Evolutionary conservation across 2,113 vertebrate species (phyloP), one percentile per base, ranked within the genome.

Genomic region (Thermophis baileyi): DNA sequence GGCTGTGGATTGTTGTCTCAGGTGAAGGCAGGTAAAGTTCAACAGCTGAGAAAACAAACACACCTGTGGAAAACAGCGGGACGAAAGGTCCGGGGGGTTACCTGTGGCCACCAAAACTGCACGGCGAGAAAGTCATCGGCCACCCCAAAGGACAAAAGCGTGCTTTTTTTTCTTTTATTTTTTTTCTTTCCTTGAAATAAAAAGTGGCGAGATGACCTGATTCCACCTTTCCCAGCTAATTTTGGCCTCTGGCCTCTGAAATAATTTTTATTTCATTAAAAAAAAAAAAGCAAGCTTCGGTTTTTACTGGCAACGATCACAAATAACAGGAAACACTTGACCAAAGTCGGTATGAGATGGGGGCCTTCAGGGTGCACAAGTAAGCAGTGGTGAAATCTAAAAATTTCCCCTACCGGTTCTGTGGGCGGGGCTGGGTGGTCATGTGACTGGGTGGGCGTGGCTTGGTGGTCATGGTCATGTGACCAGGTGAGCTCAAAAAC

Each of bases 281-380:
- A 55, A n/a, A 11, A n/a, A n/a, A 11, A n/a, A 50, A 88, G 44
- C 18, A 8, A 57, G 3, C 57, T 46, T 22, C 11, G 0, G 3
- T 91, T 87, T 91, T 89, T 88, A 74, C 91, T 94, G 93, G 86
- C 86, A 93, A 14, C 1, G 3, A 90, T 47, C 51, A 27, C 8
- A 35, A 93, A 81, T 57, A 16, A 10, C 88, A 89, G 63, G 88
- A 88, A 90, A n/a, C 51, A 14, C 54, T 91, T 46, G 88, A 53
- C 60, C 14, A 9, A 89, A 35, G 30, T 86, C 88, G 51, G 9
- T 25, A 2, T 90, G 85, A n/a, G 55, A 74, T 50, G 25, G 27
- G 47, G 35, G n/a, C 47, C 27, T 89, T 25, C 50, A 74, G n/a
- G n/a, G n/a, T n/a, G n/a, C n/a, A n/a, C n/a, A n/a, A n/a, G n/a